phyloP scores from a whole-genome alignment of 2,113 vertebrate genomes.

The Dermatemys mawii region DNA sequence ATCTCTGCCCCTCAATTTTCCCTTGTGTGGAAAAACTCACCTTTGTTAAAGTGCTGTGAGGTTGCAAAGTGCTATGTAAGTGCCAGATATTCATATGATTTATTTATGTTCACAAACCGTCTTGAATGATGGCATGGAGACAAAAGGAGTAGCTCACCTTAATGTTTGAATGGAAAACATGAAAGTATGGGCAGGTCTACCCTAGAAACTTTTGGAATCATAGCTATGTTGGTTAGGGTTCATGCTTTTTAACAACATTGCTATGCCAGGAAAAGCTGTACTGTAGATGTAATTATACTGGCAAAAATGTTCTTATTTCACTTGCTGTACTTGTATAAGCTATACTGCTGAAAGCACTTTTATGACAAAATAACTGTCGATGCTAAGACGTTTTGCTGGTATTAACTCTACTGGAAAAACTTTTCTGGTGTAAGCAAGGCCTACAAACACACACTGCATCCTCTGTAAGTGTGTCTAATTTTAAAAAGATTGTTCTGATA shows the following conservation, averaged over 20 bases:
- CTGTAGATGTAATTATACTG: background rate
- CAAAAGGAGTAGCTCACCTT: background rate
- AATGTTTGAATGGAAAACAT: background rate
- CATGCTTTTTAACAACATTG: background rate
- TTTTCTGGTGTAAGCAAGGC: background rate
- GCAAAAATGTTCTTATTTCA: background rate
- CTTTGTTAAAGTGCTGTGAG: background rate
- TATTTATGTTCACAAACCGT: background rate
- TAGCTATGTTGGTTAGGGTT: background rate
- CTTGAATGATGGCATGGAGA: background rate
- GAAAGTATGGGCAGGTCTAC: background rate
- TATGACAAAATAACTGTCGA: background rate
- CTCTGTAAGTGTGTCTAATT: background rate
- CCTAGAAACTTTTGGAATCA: background rate
- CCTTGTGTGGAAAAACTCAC: background rate
- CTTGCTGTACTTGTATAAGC: background rate
- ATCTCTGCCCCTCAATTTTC: background rate
- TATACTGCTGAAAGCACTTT: background rate
- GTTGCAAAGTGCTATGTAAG: background rate
- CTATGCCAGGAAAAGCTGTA: background rate
- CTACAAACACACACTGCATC: background rate
- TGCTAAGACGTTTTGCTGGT: background rate
- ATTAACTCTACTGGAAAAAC: background rate
- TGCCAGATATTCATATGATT: background rate
- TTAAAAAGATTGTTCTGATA: slow-evolving; percentile 4